These are phyloP conservation scores for Peromyscus nudipes DNA, from an alignment of 2,797 vertebrate species.

Conservation along the genomic window DNA sequence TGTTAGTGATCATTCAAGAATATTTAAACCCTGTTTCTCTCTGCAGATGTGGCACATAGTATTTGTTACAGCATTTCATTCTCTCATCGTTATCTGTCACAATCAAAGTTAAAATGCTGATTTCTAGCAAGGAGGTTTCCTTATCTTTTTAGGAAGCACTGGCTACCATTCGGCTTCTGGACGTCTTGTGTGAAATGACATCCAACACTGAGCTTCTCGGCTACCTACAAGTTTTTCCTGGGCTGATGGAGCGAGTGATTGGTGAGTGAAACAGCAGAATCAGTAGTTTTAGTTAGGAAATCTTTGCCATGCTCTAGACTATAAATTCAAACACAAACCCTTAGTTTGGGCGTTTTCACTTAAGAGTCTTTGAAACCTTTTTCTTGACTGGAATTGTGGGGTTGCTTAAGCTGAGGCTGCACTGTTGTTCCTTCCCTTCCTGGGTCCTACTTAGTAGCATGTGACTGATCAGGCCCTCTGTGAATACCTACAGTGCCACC, in stretches of 20 bases:
- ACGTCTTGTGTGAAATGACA: conserved; percentile 96
- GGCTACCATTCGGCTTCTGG: conserved; percentile 93
- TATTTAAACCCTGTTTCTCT: background rate
- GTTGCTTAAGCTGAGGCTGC: background rate
- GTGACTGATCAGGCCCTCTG: accelerated
- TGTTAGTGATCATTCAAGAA: background rate
- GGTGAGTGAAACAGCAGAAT: conserved; percentile 89
- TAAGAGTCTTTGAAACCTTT: background rate
- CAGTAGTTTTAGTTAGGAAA: background rate
- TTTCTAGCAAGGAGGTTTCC: background rate
- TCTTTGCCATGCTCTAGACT: background rate
- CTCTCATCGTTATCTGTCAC: background rate
- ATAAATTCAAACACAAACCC: background rate
- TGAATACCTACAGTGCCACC: background rate
- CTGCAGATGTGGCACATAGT: background rate
- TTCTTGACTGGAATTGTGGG: background rate
- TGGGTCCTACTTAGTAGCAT: accelerated
- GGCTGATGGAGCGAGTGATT: conserved; percentile 91
- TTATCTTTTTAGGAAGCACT: conserved; percentile 92
- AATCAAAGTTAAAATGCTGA: background rate
- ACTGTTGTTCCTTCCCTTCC: background rate
- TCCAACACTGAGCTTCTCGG: conserved; percentile 90
- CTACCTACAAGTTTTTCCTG: conserved; percentile 92
- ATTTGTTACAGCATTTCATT: background rate
- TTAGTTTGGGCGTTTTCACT: background rate